Evolutionary conservation across 2,888 invertebrate genomes (phyloP).

Genomic region (Chalcosyrphus nemorum): DNA sequence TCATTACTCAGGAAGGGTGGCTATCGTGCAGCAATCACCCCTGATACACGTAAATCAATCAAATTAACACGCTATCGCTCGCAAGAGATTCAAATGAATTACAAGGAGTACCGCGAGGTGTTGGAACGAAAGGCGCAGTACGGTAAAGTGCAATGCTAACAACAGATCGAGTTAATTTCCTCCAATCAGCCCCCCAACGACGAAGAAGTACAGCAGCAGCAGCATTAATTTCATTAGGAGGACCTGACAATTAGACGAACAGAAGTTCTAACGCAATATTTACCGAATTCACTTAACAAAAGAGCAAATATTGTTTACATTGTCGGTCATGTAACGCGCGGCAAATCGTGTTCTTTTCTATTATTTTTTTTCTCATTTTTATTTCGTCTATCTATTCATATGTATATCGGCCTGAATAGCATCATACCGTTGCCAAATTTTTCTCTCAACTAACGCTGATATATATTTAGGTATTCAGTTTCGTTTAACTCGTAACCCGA

Average conservation of each 20-base stretch:
- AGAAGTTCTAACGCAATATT: constrained; percentile 65
- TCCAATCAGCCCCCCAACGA: constrained; percentile 2
- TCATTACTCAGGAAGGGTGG: constrained; percentile 98
- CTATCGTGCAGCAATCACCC: constrained; percentile 94
- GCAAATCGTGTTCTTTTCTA: constrained; percentile 43
- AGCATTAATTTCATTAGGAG: constrained; percentile 26
- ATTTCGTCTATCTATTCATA: constrained; percentile 19
- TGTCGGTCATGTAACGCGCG: constrained; percentile 42
- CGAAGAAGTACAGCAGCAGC: constrained; percentile 11
- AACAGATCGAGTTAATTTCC: constrained; percentile 50
- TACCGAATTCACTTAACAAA: constrained; percentile 64
- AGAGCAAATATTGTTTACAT: constrained; percentile 56
- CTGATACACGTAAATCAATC: constrained; percentile 92
- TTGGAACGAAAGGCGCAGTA: constrained; percentile 80
- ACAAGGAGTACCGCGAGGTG: constrained; percentile 88
- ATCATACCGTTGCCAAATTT: constrained; percentile 61
- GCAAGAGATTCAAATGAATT: constrained; percentile 95
- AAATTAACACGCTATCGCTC: constrained; percentile 98
- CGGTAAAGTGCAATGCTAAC: constrained; percentile 82
- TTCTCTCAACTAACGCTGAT: constrained; percentile 18
- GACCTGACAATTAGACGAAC: constrained; percentile 12
- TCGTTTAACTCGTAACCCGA: constrained; percentile 10
- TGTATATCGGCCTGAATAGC: constrained; percentile 42
- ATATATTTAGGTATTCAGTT: constrained; percentile 4
- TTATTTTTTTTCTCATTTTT: constrained; percentile 33